Evolutionary conservation across 2,113 vertebrate genomes (phyloP).

Genomic region (Hystrix brachyura): DNA sequence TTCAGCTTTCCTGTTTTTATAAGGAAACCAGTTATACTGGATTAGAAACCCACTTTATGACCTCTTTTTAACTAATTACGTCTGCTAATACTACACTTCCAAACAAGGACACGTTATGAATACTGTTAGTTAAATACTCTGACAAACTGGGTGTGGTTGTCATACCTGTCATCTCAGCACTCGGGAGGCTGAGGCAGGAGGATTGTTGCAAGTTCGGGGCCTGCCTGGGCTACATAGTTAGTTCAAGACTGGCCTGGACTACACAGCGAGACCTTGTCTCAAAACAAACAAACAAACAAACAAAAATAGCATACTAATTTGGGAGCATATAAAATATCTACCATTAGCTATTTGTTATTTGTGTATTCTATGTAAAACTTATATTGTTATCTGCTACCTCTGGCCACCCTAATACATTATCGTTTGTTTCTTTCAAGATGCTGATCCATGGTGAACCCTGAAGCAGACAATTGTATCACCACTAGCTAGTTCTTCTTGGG

Average conservation of each 20-base stretch:
- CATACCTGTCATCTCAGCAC: too few relatives aligned
- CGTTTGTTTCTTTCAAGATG: not conserved
- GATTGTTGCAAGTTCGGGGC: too few relatives aligned
- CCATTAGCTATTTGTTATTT: not conserved
- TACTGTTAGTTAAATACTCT: not conserved
- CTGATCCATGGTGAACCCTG: not conserved
- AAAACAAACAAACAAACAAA: too few relatives aligned
- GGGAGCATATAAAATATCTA: not conserved
- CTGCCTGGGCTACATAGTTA: too few relatives aligned
- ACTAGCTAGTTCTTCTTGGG: not conserved
- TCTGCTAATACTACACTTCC: not conserved
- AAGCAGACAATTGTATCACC: not conserved
- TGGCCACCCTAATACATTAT: accelerated
- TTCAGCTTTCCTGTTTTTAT: not conserved
- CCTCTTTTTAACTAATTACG: not conserved
- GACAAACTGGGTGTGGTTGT: too few relatives aligned
- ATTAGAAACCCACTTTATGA: too few relatives aligned
- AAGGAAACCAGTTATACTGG: not conserved
- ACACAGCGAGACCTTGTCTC: too few relatives aligned
- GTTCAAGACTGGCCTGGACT: too few relatives aligned
- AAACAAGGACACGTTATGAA: not conserved
- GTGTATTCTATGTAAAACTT: not conserved
- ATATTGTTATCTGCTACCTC: not conserved
- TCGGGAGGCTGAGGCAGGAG: too few relatives aligned
- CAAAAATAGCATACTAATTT: not conserved